These are phyloP conservation scores for Enoplosus armatus DNA, from an alignment of 2,797 vertebrate species.

Conservation along the genomic window DNA sequence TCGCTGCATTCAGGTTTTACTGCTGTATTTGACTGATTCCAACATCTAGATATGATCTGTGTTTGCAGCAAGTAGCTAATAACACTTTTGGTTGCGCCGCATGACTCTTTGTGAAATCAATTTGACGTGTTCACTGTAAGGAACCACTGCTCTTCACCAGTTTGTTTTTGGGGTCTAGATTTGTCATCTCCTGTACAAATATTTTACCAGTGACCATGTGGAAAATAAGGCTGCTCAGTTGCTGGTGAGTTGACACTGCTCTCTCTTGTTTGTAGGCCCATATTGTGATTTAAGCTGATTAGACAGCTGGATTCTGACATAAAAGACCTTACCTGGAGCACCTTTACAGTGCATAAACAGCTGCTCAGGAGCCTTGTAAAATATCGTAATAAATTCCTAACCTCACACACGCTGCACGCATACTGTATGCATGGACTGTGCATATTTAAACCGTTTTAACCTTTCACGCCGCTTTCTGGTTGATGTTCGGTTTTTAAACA, in stretches of 20 bases:
- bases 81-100: too few species aligned
- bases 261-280: background rate
- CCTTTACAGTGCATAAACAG: slow-evolving; percentile 42
- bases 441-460: slow-evolving; percentile 1
- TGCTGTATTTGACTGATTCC: too few species aligned
- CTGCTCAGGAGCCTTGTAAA: slow-evolving; percentile 49
- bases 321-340: slow-evolving; percentile 19
- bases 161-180: too few species aligned
- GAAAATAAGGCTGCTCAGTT: background rate
- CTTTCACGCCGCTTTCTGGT: too few species aligned
- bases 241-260: background rate
- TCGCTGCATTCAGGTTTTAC: too few species aligned
- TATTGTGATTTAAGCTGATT: slow-evolving; percentile 22
- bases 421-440: background rate
- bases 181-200: background rate
- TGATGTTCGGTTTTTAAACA: background rate
- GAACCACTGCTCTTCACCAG: too few species aligned
- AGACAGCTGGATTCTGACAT: slow-evolving; percentile 38
- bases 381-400: slow-evolving; percentile 43
- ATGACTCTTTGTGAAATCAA: too few species aligned
- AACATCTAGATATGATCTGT: too few species aligned
- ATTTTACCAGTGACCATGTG: background rate
- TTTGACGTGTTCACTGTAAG: too few species aligned
- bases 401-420: slow-evolving; percentile 20
- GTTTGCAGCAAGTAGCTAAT: too few species aligned